Conservation (phyloP, 2,888 invertebrate species). For the Liopterus haemorrhoidalis region DNA sequence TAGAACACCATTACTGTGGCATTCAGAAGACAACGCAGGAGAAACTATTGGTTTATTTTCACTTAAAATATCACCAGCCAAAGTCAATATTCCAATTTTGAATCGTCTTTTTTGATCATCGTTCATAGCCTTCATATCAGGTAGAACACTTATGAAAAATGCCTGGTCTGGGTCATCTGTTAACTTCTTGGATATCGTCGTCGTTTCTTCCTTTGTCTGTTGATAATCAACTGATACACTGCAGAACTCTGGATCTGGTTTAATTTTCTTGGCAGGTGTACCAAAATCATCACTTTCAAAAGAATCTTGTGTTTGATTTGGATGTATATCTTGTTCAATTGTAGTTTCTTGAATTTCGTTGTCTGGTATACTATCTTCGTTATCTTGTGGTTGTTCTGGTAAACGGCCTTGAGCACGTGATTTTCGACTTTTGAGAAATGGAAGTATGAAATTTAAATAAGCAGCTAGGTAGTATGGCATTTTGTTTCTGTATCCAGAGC, state of each 20-base stretch:
- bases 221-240: conserved; percentile 10
- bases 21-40: too few species aligned
- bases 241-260: conserved; percentile 12
- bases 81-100: conserved; percentile 47
- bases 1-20: too few species aligned
- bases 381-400: conserved; percentile 1
- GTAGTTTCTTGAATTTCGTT: neutral
- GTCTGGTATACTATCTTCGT: conserved; percentile 34
- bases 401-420: conserved; percentile 1
- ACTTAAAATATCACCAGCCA: conserved; percentile 22
- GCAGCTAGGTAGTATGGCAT: conserved; percentile 45
- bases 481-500: conserved; percentile 31
- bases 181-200: neutral
- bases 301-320: conserved; percentile 9
- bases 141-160: conserved; percentile 51
- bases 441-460: conserved; percentile 45
- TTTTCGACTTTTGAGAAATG: conserved; percentile 39
- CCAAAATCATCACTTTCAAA: conserved; percentile 7
- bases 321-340: neutral
- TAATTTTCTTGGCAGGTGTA: conserved; percentile 8
- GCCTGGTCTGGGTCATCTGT: conserved; percentile 41
- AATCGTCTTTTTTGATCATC: conserved; percentile 50
- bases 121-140: conserved; percentile 49
- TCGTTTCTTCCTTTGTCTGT: conserved; percentile 15
- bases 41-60: too few species aligned